Percentiles rank a stretch among this genome's conserved stretches.
Evolutionary conservation across 2,113 vertebrate species (phyloP).

Genomic region (Pelusios castaneus): DNA sequence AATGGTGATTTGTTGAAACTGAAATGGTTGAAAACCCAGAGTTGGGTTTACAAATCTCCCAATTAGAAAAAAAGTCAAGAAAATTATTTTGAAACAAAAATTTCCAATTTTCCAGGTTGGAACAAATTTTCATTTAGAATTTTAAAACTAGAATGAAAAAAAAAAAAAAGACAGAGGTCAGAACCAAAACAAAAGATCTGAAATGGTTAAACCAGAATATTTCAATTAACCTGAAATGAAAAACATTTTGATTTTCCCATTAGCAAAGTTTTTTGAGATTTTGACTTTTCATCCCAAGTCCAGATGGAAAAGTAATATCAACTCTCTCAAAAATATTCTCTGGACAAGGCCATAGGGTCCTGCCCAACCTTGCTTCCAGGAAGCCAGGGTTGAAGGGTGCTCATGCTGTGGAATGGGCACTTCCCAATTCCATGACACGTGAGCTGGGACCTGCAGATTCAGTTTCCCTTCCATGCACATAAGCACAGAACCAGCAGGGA

Average conservation of each 20-base stretch:
- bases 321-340: background rate
- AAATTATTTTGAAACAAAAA: background rate
- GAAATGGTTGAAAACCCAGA: too few species aligned
- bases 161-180: background rate
- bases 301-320: background rate
- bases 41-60: too few species aligned
- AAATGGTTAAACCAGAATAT: background rate
- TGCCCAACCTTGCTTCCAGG: background rate
- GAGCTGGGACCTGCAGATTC: background rate
- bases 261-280: background rate
- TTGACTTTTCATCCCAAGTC: background rate
- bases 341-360: background rate
- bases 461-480: background rate
- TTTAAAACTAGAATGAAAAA: background rate
- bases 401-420: background rate
- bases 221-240: background rate
- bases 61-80: too few species aligned
- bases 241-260: background rate
- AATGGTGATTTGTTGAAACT: background rate
- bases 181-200: background rate
- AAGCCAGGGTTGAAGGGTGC: background rate
- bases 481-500: background rate
- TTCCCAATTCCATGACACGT: background rate
- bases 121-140: too few species aligned
- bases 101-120: background rate